phyloP scores from a whole-genome alignment of 2,113 vertebrate genomes.

The Globicephala melas region DNA sequence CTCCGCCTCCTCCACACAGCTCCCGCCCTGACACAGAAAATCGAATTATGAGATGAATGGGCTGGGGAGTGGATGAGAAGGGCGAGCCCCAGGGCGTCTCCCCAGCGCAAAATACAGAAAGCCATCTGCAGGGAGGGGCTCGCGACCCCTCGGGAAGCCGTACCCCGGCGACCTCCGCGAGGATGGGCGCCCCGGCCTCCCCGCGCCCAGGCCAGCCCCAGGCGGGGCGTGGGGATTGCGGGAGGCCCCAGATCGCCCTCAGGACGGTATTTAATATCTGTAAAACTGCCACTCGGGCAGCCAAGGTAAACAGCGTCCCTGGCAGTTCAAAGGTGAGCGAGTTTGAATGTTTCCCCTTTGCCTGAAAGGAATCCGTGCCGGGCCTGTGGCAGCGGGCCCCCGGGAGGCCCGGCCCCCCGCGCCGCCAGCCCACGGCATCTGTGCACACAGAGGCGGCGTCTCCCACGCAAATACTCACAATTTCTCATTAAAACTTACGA shows the following conservation, averaged over 20 bases:
- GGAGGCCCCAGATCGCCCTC: constrained; percentile 31
- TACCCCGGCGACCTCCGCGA: background rate
- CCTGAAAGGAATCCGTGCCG: constrained; percentile 91
- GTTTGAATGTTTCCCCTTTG: constrained; percentile 94
- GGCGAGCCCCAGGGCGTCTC: background rate
- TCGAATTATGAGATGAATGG: constrained; percentile 76
- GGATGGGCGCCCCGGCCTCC: background rate
- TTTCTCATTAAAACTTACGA: constrained; percentile 91
- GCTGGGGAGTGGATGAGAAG: constrained; percentile 14
- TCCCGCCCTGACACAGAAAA: constrained; percentile 74
- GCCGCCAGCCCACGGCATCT: constrained; percentile 84
- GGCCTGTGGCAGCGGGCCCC: constrained; percentile 73
- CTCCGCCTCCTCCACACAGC: background rate
- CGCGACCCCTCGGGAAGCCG: constrained; percentile 63
- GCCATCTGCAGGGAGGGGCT: constrained; percentile 65
- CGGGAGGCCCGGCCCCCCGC: constrained; percentile 80
- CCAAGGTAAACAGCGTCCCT: constrained; percentile 99
- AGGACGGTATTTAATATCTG: constrained; percentile 93
- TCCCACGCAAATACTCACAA: constrained; percentile 89
- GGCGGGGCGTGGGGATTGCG: constrained; percentile 80
- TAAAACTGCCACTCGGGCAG: constrained; percentile 97
- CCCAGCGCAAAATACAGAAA: constrained; percentile 69
- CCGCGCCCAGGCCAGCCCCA: constrained; percentile 28
- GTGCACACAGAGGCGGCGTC: constrained; percentile 89
- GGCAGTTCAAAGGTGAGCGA: constrained; percentile 98